phyloP scores from a whole-genome alignment of 2,113 vertebrate species.

The Podiceps cristatus region DNA sequence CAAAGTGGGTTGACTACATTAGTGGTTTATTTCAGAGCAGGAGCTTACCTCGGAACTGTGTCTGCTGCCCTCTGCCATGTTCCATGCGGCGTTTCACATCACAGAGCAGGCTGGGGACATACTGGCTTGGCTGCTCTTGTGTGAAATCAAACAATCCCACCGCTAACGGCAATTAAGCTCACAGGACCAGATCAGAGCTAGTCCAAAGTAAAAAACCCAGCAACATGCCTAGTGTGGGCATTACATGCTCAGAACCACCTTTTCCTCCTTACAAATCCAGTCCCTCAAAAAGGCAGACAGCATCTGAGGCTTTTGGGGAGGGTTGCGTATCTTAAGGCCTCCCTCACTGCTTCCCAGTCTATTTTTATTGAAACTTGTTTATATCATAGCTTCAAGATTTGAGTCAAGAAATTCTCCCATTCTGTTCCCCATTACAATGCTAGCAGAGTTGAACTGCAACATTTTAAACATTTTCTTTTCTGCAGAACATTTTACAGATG shows the following conservation, averaged over 20 bases:
- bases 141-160: not conserved
- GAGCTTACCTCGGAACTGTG: not conserved
- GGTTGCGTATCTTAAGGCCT: not conserved
- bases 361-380: not conserved
- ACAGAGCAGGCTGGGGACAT: not conserved
- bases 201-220: not conserved
- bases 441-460: not conserved
- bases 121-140: not conserved
- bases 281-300: not conserved
- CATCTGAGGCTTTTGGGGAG: not conserved
- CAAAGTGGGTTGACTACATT: not conserved
- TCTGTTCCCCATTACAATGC: not conserved
- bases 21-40: not conserved
- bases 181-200: not conserved
- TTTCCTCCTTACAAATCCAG: not conserved
- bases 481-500: not conserved
- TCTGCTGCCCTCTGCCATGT: accelerated
- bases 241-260: not conserved
- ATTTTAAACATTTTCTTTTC: not conserved
- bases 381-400: not conserved
- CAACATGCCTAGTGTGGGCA: accelerated
- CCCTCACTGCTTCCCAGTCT: not conserved
- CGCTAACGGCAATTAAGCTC: not conserved
- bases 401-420: not conserved
- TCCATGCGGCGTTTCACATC: accelerated